These are phyloP conservation scores for Erithacus rubecula DNA, from an alignment of 2,797 vertebrate species.

Conservation along the genomic window DNA sequence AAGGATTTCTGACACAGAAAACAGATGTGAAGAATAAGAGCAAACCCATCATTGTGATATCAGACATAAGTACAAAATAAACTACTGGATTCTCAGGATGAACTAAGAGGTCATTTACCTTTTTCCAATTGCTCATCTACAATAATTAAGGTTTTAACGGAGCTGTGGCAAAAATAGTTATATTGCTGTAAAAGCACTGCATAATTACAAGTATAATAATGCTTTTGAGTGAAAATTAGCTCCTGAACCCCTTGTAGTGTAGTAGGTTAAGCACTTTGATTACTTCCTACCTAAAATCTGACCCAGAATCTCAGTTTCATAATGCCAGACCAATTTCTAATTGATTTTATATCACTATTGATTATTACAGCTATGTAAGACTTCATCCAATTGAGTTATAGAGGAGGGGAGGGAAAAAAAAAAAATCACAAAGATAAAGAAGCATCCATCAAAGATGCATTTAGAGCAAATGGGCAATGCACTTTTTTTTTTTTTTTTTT, in stretches of 20 bases:
- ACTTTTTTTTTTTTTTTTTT: background rate
- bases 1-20: background rate
- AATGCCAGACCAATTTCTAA: conserved; percentile 24
- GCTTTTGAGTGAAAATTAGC: conserved; percentile 50
- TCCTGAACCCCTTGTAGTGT: background rate
- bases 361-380: conserved; percentile 43
- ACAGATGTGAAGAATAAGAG: background rate
- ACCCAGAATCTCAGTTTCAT: conserved; percentile 25
- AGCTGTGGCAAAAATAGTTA: background rate
- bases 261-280: conserved; percentile 13
- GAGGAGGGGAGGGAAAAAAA: background rate
- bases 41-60: background rate
- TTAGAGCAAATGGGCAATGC: conserved; percentile 41
- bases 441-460: conserved; percentile 56
- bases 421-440: conserved; percentile 12
- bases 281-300: background rate
- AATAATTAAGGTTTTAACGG: background rate
- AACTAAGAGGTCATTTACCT: background rate
- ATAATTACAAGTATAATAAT: conserved; percentile 41
- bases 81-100: background rate
- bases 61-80: background rate
- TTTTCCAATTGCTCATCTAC: background rate
- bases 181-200: background rate
- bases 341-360: conserved; percentile 65
- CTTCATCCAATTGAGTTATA: conserved; percentile 34